Conservation (phyloP, 2,113 vertebrate genomes). For the Marmota flaviventris region DNA sequence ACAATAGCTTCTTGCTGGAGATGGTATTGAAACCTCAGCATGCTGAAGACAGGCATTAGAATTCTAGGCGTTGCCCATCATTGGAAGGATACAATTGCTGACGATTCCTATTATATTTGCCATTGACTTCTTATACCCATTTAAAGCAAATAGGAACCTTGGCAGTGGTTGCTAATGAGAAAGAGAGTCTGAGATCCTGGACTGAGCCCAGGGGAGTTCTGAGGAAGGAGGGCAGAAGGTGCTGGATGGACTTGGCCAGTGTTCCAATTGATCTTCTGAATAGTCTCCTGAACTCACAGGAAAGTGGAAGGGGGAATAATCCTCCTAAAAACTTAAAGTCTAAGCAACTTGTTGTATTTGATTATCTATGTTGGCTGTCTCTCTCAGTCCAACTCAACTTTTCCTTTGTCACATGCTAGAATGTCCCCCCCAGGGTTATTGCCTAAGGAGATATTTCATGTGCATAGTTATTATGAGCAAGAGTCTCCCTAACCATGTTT, state of each 20-base stretch:
- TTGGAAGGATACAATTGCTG: neutral
- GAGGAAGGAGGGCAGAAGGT: neutral
- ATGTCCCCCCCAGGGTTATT: neutral
- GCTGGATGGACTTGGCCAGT: neutral
- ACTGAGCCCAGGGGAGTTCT: neutral
- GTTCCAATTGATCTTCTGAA: neutral
- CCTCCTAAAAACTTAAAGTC: neutral
- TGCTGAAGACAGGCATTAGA: neutral
- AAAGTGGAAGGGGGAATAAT: neutral
- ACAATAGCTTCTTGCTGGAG: neutral
- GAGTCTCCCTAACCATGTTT: slow-evolving; percentile 49
- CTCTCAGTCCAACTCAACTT: neutral
- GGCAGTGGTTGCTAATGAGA: neutral
- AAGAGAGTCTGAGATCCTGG: neutral
- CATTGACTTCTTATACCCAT: neutral
- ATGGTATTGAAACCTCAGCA: neutral
- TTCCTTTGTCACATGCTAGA: neutral
- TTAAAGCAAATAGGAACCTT: neutral
- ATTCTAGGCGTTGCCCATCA: neutral
- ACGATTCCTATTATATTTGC: neutral
- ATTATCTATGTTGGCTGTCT: neutral
- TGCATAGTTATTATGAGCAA: neutral
- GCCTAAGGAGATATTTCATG: neutral
- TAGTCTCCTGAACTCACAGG: neutral
- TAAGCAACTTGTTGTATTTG: neutral